Conservation (phyloP, 2,888 invertebrate genomes). For the Corythucha ciliata region DNA sequence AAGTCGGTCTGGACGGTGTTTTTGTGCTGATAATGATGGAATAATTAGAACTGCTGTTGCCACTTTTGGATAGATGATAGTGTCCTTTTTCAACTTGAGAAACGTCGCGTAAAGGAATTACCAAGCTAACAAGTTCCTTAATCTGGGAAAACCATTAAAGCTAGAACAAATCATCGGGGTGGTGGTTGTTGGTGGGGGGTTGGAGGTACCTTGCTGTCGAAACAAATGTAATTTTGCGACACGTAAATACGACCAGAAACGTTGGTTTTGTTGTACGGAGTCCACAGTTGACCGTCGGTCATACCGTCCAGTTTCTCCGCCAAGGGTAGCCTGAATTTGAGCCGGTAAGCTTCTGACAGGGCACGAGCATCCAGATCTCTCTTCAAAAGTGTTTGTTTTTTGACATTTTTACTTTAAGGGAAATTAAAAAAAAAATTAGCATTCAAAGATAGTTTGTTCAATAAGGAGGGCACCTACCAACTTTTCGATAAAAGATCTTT, state of each 20-base stretch:
- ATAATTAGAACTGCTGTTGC: slow-evolving; percentile 51
- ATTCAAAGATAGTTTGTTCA: background rate
- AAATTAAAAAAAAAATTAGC: background rate
- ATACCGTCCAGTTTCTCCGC: slow-evolving; percentile 90
- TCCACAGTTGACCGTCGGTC: slow-evolving; percentile 84
- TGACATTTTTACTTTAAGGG: slow-evolving; percentile 64
- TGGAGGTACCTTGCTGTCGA: slow-evolving; percentile 88
- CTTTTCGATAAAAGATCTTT: slow-evolving; percentile 72
- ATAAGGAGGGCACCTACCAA: slow-evolving; percentile 45
- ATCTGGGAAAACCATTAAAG: slow-evolving; percentile 47
- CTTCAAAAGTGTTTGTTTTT: slow-evolving; percentile 84
- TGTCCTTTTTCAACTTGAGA: slow-evolving; percentile 65
- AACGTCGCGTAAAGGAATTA: slow-evolving; percentile 79
- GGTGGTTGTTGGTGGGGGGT: too few relatives aligned
- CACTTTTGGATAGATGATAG: slow-evolving; percentile 65
- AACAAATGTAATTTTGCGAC: slow-evolving; percentile 91
- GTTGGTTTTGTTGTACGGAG: slow-evolving; percentile 86
- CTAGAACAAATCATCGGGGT: slow-evolving; percentile 45
- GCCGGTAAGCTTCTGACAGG: slow-evolving; percentile 82
- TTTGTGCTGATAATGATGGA: slow-evolving; percentile 70
- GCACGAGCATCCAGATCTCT: slow-evolving; percentile 90
- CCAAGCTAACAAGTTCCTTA: slow-evolving; percentile 68
- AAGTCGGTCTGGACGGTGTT: slow-evolving; percentile 62
- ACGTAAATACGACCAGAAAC: slow-evolving; percentile 82
- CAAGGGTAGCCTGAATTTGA: slow-evolving; percentile 75